Evolutionary conservation across 2,113 vertebrate genomes (phyloP), one percentile per base, ranked within the genome.

Genomic region (Nerophis ophidion): DNA sequence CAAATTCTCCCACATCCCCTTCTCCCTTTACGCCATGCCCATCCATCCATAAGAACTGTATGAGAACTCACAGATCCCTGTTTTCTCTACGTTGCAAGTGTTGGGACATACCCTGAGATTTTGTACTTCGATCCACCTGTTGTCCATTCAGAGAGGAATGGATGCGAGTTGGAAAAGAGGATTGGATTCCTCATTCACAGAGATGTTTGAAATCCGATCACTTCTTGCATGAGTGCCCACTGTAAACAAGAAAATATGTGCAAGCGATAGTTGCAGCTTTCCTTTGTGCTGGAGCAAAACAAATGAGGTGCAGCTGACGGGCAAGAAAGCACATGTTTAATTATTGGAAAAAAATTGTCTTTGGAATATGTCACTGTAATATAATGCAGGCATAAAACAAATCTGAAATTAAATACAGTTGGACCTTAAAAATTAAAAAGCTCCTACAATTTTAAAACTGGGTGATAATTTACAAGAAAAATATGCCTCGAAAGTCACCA

Each of bases 1-100:
- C 73, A 70, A 74, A 87, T 89, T 88, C 79, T 83, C 75, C 66
- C 70, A 84, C 79, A 84, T 50, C 72, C 77, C 81, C 77, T 60
- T 6, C 64, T 79, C 79, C 74, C 70, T 47, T 47, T 26, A 26
- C 26, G 3, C 26, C 26, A 26, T 26, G 34, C 60, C 33, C 62
- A 65, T 56, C 56, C 55, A 11, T 13, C 44, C 40, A 3, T 11
- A 44, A 46, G 67, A 79, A 60, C 64, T 66, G 61, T 72, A 77
- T 74, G 81, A 84, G 69, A 83, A 81, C 79, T 80, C 71, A 80
- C n/a, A 65, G 68, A 5, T 75, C 67, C 34, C 65, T 76, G 70
- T 67, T 63, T 70, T 61, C 66, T 71, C 70, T 69, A 61, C 75
- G 68, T 65, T 47, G 56, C 54, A 14, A 72, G 61, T 76, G 71